A percentile compares a stretch with the other conserved stretches of the same genome.
These are phyloP conservation scores for Oligia latruncula DNA, from an alignment of 2,888 invertebrate species.

Conservation along the genomic window DNA sequence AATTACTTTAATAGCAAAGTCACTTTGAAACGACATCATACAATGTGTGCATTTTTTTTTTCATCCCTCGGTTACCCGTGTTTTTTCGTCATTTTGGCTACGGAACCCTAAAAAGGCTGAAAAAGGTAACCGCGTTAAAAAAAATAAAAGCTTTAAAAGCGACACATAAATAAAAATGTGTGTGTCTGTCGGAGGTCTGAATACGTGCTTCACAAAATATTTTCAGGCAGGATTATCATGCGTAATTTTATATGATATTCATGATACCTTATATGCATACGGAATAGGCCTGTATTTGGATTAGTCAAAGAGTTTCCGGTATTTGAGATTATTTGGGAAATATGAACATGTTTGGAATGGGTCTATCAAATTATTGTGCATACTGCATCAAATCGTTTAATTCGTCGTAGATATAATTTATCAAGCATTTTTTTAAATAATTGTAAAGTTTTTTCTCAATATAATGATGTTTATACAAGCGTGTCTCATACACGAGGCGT, in stretches of 20 bases:
- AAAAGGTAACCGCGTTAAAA: not conserved
- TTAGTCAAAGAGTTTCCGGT: not conserved
- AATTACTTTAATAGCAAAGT: not conserved
- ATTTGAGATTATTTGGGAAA: not conserved
- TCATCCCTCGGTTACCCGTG: not conserved
- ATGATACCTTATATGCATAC: not conserved
- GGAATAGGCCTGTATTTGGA: not conserved
- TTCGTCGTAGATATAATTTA: not conserved
- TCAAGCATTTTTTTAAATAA: not conserved
- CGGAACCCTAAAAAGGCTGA: not conserved
- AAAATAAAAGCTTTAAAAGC: not conserved
- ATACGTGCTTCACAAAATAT: not conserved
- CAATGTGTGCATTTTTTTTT: not conserved
- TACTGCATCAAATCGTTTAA: not conserved
- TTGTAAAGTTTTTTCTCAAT: not conserved
- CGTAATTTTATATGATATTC: too few relatives aligned
- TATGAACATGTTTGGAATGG: not conserved
- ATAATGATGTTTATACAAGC: constrained; percentile 55
- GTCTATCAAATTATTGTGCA: not conserved
- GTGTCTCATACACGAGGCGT: constrained; percentile 38
- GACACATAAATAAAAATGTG: not conserved
- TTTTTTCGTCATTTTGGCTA: not conserved
- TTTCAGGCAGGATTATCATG: not conserved
- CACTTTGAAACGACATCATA: not conserved
- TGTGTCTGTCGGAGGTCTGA: not conserved